Evolutionary conservation across 2,113 vertebrate genomes (phyloP).

Genomic region (Campylorhamphus procurvoides): DNA sequence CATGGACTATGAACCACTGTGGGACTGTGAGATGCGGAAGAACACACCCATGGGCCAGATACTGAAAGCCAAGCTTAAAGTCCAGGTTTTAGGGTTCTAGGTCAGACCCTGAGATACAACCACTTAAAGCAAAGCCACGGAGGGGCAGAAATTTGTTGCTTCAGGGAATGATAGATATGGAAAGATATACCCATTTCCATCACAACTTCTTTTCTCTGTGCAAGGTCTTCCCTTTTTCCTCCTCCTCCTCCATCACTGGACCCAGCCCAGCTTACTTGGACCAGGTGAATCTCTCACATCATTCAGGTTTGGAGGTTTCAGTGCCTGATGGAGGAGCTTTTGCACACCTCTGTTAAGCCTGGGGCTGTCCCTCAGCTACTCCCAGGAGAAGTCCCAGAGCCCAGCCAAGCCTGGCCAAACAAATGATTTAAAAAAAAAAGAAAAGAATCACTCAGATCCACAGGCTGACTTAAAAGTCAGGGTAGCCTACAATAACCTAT

Average conservation of each 20-base stretch:
- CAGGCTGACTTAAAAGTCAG: background rate
- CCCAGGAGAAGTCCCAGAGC: background rate
- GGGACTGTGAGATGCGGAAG: accelerated
- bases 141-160: background rate
- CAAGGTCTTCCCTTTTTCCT: background rate
- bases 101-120: background rate
- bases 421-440: background rate
- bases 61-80: background rate
- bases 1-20: accelerated
- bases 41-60: background rate
- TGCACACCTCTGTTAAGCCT: background rate
- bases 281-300: background rate
- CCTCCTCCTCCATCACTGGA: background rate
- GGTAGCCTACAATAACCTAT: background rate
- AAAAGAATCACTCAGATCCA: background rate
- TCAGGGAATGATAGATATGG: background rate
- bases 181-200: background rate
- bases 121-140: background rate
- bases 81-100: background rate
- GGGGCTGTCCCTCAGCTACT: background rate
- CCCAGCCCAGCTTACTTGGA: too few relatives aligned
- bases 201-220: background rate
- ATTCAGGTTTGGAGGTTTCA: background rate
- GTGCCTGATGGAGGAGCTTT: background rate
- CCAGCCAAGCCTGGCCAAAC: background rate